A percentile compares a stretch with the other conserved stretches of the same genome.
These are phyloP conservation scores for Nomada ruficornis DNA, from an alignment of 2,888 invertebrate species.

Conservation along the genomic window DNA sequence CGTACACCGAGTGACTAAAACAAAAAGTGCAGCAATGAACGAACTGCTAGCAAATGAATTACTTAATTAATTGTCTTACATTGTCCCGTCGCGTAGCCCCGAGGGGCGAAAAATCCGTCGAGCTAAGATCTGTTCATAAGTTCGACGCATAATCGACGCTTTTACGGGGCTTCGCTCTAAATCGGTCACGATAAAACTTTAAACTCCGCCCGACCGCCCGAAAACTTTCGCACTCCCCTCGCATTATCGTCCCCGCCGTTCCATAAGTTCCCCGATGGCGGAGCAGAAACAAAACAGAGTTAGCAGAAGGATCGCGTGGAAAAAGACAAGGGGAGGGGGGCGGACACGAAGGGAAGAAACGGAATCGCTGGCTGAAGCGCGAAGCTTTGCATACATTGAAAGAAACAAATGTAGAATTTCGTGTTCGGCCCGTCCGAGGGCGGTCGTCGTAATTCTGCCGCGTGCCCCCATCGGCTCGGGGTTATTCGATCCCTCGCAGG, in stretches of 20 bases:
- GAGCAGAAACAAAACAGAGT: conserved; percentile 30
- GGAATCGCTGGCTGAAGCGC: neutral
- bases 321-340: neutral
- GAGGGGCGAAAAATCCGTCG: neutral
- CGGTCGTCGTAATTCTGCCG: conserved; percentile 42
- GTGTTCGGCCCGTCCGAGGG: conserved; percentile 6
- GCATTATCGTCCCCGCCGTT: conserved; percentile 32
- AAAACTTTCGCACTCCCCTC: conserved; percentile 49
- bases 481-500: conserved; percentile 46
- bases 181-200: conserved; percentile 14
- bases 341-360: neutral
- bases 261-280: conserved; percentile 33
- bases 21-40: neutral
- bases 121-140: conserved; percentile 23
- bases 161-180: conserved; percentile 36
- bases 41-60: no score
- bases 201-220: conserved; percentile 45
- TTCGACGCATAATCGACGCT: conserved; percentile 43
- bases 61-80: no score
- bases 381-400: conserved; percentile 38
- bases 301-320: conserved; percentile 5
- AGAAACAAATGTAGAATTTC: conserved; percentile 47
- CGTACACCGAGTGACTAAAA: neutral
- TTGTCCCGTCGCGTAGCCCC: no score
- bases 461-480: conserved; percentile 35